Conservation (phyloP, 2,113 vertebrate genomes). For the Bettongia penicillata region DNA sequence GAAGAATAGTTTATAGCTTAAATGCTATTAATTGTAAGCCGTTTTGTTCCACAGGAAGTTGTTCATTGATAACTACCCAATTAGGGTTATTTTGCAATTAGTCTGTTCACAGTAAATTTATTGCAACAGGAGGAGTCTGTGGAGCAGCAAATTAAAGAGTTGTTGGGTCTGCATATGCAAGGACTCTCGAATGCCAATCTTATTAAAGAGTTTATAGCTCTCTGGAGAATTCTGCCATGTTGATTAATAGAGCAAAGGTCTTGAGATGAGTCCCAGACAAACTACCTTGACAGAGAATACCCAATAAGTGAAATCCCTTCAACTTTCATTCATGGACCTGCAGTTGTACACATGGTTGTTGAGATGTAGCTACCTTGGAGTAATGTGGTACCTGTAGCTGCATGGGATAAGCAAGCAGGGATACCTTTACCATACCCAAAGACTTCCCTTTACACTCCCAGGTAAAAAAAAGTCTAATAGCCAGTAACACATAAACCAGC, state of each 20-base stretch:
- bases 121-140: slow-evolving; percentile 79
- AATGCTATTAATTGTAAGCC: slow-evolving; percentile 86
- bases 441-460: background rate
- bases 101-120: slow-evolving; percentile 87
- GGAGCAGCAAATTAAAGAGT: slow-evolving; percentile 79
- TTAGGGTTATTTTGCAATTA: slow-evolving; percentile 90
- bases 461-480: background rate
- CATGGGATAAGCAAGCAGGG: background rate
- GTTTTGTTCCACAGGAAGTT: slow-evolving; percentile 86
- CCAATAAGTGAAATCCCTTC: background rate
- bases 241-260: background rate
- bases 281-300: fast-evolving
- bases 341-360: too few relatives aligned
- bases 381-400: background rate
- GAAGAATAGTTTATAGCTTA: slow-evolving; percentile 82
- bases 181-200: slow-evolving; percentile 72
- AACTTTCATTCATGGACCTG: background rate
- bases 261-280: slow-evolving; percentile 25
- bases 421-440: background rate
- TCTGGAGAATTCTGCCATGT: slow-evolving; percentile 43
- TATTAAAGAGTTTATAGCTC: slow-evolving; percentile 64
- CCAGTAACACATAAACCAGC: background rate
- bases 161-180: slow-evolving; percentile 66
- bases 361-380: background rate
- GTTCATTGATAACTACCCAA: slow-evolving; percentile 87